phyloP scores from a whole-genome alignment of 2,113 vertebrate species.

The Sisor rabdophorus region DNA sequence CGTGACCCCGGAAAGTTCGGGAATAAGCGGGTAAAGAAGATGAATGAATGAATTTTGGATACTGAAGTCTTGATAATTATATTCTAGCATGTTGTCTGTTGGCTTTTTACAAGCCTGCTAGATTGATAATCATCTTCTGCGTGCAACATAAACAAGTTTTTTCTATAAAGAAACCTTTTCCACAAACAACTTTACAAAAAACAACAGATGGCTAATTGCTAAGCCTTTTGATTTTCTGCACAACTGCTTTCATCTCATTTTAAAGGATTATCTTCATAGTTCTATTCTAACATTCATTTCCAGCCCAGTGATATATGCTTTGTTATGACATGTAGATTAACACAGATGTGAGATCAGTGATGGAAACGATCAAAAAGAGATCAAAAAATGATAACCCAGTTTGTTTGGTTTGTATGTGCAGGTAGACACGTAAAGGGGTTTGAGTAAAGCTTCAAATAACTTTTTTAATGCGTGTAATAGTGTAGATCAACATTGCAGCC shows the following conservation, averaged over 20 bases:
- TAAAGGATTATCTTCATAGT: neutral
- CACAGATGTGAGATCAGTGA: neutral
- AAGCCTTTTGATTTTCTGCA: neutral
- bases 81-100: constrained; percentile 8
- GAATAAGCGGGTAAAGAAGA: too few species aligned
- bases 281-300: neutral
- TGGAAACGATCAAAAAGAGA: neutral
- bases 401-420: neutral
- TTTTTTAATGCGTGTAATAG: constrained; percentile 13
- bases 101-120: constrained; percentile 8
- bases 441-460: constrained; percentile 30
- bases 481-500: constrained; percentile 16
- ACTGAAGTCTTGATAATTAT: constrained; percentile 16
- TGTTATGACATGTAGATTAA: neutral
- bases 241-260: constrained; percentile 2
- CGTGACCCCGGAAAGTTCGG: too few species aligned
- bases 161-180: constrained; percentile 15
- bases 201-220: neutral
- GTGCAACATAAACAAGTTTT: constrained; percentile 35
- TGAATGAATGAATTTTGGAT: too few species aligned
- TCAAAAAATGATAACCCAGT: constrained; percentile 4
- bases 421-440: neutral
- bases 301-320: neutral
- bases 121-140: constrained; percentile 38
- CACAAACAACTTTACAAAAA: constrained; percentile 14